Evolutionary conservation across 2,888 invertebrate genomes (phyloP).

Genomic region (Gasteruption jaculator): DNA sequence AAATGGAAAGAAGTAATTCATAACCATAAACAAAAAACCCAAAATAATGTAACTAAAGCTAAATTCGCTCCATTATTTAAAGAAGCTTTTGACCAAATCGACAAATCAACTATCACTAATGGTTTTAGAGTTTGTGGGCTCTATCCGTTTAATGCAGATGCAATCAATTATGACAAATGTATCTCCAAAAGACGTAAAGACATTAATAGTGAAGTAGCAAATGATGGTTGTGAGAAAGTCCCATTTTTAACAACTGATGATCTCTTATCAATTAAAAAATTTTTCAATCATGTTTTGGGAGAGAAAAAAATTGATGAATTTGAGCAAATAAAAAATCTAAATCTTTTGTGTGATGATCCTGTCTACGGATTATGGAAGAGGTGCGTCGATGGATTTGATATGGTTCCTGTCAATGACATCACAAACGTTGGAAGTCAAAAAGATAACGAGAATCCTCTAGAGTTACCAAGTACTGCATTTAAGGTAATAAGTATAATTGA

Average conservation of each 20-base stretch:
- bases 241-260: background rate
- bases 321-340: background rate
- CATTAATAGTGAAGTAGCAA: background rate
- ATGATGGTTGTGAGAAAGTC: background rate
- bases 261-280: background rate
- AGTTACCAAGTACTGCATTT: background rate
- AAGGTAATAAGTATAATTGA: background rate
- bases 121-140: constrained; percentile 26
- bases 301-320: constrained; percentile 5
- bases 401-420: background rate
- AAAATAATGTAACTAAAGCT: constrained; percentile 29
- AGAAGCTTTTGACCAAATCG: constrained; percentile 13
- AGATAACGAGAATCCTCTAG: background rate
- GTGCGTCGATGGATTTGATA: background rate
- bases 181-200: constrained; percentile 10
- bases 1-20: constrained; percentile 31
- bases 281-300: background rate
- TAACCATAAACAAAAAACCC: constrained; percentile 23
- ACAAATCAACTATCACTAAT: constrained; percentile 19
- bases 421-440: background rate
- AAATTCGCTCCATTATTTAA: constrained; percentile 30
- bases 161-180: constrained; percentile 27
- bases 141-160: constrained; percentile 25
- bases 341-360: background rate
- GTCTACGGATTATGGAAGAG: constrained; percentile 1